Evolutionary conservation across 2,113 vertebrate genomes (phyloP), one percentile per base, ranked within the genome.

Genomic region (Porphyrio hochstetteri): DNA sequence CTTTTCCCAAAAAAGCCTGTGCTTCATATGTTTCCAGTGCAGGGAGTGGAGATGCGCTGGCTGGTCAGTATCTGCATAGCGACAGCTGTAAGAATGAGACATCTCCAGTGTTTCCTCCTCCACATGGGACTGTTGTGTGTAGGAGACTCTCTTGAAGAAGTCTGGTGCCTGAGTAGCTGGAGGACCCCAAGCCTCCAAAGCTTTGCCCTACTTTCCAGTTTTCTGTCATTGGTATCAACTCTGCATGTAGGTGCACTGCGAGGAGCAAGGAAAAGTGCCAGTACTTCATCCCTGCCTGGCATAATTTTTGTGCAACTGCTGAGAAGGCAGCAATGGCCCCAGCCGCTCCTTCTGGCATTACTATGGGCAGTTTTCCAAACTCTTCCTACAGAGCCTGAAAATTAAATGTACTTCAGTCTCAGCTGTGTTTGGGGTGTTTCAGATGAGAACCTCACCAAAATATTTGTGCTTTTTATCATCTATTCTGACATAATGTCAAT

Each of bases 111-210:
- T 71, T 79, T 92, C 15, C 42, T 50, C 17, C 56, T 77, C 9
- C 19, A 42, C 0, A 0, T 8, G 15, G 10, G 23, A 5, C 27
- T 86, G 18, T 8, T 46, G 5, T 11, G 36, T 21, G 5, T 18
- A 55, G 27, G n/a, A 48, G 11, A 25, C 6, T 65, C 12, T 48
- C 18, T 53, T 46, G 29, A 35, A 68, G 11, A 35, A 59, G 6
- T 21, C 11, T n/a, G 5, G 28, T 16, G 18, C 17, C 9, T 1
- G 16, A 35, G 44, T 35, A 76, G 18, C 3, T 89, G 20, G 12
- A 27, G 12, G 29, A 76, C 2, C 2, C 29, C 59, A 35, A 2
- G 5, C 5, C 10, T 72, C 24, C 38, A 65, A 76, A 53, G 28
- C 33, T 82, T 56, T 79, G 48, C 8, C 16, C 15, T 2, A 5